Evolutionary conservation across 2,113 vertebrate species (phyloP).

Genomic region (Microcebus lehilahytsara): DNA sequence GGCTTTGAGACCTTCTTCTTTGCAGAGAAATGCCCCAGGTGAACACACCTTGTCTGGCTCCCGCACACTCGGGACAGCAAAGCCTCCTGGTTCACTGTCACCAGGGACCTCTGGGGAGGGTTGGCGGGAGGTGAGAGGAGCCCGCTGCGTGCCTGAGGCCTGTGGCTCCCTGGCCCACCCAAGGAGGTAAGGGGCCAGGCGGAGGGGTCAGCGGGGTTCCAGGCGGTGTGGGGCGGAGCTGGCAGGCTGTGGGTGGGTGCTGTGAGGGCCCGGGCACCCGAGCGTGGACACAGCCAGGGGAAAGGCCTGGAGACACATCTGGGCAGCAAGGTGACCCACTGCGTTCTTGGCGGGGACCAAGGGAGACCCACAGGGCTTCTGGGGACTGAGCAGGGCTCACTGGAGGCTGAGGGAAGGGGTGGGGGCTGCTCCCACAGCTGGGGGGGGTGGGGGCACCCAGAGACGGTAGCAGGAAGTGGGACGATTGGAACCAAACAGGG

Average conservation of each 20-base stretch:
- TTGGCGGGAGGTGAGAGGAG: background rate
- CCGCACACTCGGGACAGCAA: background rate
- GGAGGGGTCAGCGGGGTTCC: background rate
- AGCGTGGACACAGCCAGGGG: accelerated
- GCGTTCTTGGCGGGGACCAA: background rate
- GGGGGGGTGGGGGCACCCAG: conserved; percentile 68
- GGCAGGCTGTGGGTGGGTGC: background rate
- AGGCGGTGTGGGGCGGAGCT: background rate
- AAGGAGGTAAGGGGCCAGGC: background rate
- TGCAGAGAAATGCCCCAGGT: background rate
- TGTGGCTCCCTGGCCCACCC: background rate
- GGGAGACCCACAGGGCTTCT: background rate
- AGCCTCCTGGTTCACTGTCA: background rate
- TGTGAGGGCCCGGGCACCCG: background rate
- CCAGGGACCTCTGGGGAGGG: background rate
- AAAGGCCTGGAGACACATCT: background rate
- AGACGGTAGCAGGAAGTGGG: conserved; percentile 86
- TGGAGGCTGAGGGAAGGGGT: background rate
- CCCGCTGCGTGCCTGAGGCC: background rate
- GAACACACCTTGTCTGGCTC: background rate
- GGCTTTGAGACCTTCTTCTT: background rate
- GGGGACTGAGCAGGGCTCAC: background rate
- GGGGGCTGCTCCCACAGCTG: background rate
- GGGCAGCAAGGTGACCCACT: background rate
- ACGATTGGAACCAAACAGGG: conserved; percentile 84